Base-by-base conservation (phyloP, 37 sponge, comb jelly and placozoan species). In the Beroe forskalii region DNA sequence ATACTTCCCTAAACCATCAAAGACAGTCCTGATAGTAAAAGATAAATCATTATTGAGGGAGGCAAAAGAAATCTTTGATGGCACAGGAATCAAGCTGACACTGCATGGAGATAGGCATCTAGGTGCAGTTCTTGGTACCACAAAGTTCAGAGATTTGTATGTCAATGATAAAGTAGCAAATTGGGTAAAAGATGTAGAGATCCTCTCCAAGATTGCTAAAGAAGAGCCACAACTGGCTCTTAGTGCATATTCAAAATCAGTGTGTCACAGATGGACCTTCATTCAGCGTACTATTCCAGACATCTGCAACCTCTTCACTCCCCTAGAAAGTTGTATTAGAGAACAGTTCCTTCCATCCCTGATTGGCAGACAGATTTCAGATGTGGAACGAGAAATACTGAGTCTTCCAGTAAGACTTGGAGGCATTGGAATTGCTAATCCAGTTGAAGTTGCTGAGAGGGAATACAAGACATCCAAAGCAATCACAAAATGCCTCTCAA, bases 21-120 rank as follows among this genome's bases (percentile, higher is more conserved):
- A 89, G 27, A 60, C 90, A n/a, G 9, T 41, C 32, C 27, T 89
- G n/a, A 20, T 76, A 23, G 86, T 76, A 8, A 76, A 76, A 76
- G 25, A 36, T 76, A n/a, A n/a, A n/a, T 6, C 36, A 6, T 4
- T 12, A 9, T 9, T 36, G 12, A 27, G 8, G 2, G 32, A 19
- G 12, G 86, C 86, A 36, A 3, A 33, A 14, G 23, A 36, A 27
- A 20, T 76, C 4, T 76, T 76, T 35, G 41, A 8, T 8, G 30
- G 30, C 25, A 6, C 31, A 22, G 66, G 66, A 8, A 27, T 64
- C 4, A 27, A 30, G 30, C 17, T 55, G 17, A 55, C 60, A 20
- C 17, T 9, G 9, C 17, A 55, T 9, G 60, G 60, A 17, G 17
- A 55, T 9, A 55, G 60, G 17, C 60, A 55, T 17, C 60, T 55